These are phyloP conservation scores for Agrypnia vestita DNA, from an alignment of 1,140 invertebrate genomes.

Conservation along the genomic window DNA sequence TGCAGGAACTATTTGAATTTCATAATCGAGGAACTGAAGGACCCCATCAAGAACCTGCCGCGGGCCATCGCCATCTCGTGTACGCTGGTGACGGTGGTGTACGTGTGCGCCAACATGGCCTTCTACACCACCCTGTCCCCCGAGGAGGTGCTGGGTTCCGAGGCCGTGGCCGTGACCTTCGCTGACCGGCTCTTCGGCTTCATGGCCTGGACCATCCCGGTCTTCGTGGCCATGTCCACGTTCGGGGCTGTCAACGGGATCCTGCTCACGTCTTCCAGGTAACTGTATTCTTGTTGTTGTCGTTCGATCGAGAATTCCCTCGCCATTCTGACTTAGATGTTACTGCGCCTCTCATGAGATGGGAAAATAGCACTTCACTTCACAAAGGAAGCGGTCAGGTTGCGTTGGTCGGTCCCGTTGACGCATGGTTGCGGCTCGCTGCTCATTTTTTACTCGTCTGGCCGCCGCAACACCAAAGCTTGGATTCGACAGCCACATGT, in stretches of 20 bases:
- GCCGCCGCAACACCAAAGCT: too few relatives aligned
- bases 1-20: constrained; percentile 97
- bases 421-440: too few relatives aligned
- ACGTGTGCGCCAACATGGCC: constrained; percentile 95
- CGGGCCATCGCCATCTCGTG: constrained; percentile 96
- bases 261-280: constrained; percentile 92
- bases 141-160: constrained; percentile 87
- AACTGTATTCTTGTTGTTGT: too few relatives aligned
- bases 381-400: too few relatives aligned
- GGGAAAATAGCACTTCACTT: too few relatives aligned
- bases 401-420: too few relatives aligned
- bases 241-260: constrained; percentile 99
- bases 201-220: constrained; percentile 97
- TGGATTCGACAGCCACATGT: too few relatives aligned
- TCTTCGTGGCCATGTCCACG: constrained; percentile 98
- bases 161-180: constrained; percentile 98
- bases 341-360: too few relatives aligned
- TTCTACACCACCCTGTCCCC: constrained; percentile 96
- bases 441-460: too few relatives aligned
- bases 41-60: constrained; percentile 97
- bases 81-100: constrained; percentile 93
- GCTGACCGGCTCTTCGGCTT: constrained; percentile 92
- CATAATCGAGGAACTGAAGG: constrained; percentile 98
- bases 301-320: too few relatives aligned
- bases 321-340: too few relatives aligned